A percentile compares a stretch with the other conserved stretches of the same genome.
Conservation (phyloP, 2,113 vertebrate species). For the Mirza zaza region DNA sequence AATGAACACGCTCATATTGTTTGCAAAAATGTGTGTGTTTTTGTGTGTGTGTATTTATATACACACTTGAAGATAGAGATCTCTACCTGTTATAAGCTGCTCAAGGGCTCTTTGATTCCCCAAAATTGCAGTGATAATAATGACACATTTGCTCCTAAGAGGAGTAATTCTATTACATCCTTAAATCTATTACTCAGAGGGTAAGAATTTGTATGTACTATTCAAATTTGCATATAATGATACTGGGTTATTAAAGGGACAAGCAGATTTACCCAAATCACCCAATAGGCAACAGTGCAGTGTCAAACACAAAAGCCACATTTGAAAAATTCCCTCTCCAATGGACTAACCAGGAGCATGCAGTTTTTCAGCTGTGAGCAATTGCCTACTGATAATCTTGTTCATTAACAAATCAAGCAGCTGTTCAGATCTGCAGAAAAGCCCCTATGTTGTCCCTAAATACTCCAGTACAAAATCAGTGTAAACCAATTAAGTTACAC, state of each 20-base stretch:
- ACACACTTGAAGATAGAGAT: neutral
- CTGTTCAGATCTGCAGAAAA: constrained; percentile 68
- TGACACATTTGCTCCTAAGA: neutral
- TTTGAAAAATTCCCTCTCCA: constrained; percentile 49
- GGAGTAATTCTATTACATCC: neutral
- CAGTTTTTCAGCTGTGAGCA: constrained; percentile 69
- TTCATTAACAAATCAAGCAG: constrained; percentile 76
- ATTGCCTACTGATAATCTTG: constrained; percentile 71
- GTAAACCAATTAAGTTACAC: constrained; percentile 67
- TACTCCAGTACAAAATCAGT: constrained; percentile 67
- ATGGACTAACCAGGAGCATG: constrained; percentile 29
- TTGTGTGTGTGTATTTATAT: neutral
- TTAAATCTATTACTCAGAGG: neutral
- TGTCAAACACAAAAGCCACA: constrained; percentile 45
- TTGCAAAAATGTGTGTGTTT: neutral
- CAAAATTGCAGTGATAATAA: neutral
- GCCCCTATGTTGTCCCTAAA: constrained; percentile 64
- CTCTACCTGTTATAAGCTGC: neutral
- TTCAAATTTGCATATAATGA: constrained; percentile 34
- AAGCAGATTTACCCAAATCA: constrained; percentile 36
- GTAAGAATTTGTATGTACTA: neutral
- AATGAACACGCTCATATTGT: neutral
- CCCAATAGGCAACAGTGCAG: neutral
- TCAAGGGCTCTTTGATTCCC: neutral
- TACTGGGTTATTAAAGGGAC: neutral